Evolutionary conservation across 1,140 invertebrate genomes (phyloP), one percentile per base, ranked within the genome.

Genomic region (Drosophila persimilis): DNA sequence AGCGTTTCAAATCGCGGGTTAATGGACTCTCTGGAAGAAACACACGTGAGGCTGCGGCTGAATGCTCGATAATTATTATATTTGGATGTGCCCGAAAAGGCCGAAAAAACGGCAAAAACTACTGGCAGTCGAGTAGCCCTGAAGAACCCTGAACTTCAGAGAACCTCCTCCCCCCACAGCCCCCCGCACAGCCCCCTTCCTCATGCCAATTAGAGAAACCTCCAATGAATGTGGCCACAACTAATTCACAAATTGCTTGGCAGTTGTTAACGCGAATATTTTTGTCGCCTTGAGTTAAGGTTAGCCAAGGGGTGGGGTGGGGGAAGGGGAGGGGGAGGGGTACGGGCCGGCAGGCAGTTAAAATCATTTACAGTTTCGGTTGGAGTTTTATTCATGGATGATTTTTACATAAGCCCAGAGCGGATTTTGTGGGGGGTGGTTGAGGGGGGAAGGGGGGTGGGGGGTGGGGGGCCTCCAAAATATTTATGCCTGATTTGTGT

Each of bases 401-500:
- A 56, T 83, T 79, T 85, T 77, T 66, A 79, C 74, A 75, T 72
- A 76, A 79, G 74, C 58, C 51, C 22, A 61, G 60, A 53, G 73
- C 0, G 17, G 17, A 17, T 17, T 17, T 0, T 17, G 17, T 17
- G 17, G 75, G 79, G 74, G 65, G 79, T 66, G 62, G 65, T 15
- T 15, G 15, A 15, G 15, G 15, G 15, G 15, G 15, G 15, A 15
- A 15, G 15, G 0, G 15, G 81, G 70, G 15, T 15, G 15, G 81
- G 70, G 72, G 79, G 74, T 56, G 79, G 75, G 59, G 65, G 88
- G 70, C 83, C 83, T 86, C 83, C 75, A 88, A 86, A 86, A 79
- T 83, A 86, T 86, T 88, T 86, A 86, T 86, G 64, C 56, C 60
- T 26, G 4, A 39, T 43, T 52, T 48, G 24, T 70, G 75, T 63